A percentile compares a stretch with the other conserved stretches of the same genome.
Conservation (phyloP, 2,113 vertebrate species). For the Chloropsis hardwickii region DNA sequence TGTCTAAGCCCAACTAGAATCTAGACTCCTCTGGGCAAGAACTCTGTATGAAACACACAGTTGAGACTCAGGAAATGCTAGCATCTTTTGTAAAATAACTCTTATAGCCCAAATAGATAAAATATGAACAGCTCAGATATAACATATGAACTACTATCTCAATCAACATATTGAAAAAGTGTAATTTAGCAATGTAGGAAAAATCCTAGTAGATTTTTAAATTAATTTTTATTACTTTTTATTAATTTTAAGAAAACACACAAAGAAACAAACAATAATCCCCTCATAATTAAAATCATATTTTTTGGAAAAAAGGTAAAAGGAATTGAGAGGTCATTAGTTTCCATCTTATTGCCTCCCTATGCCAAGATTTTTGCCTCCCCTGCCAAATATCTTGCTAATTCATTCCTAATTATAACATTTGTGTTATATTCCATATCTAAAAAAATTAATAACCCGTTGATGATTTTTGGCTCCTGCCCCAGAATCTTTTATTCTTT, state of each 20-base stretch:
- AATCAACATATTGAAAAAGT: neutral
- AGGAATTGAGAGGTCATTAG: neutral
- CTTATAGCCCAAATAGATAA: neutral
- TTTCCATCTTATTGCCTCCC: neutral
- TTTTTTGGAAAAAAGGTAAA: neutral
- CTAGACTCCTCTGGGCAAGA: neutral
- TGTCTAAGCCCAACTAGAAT: neutral
- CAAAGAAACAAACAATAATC: rapidly evolving
- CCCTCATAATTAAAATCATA: neutral
- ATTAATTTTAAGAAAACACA: neutral
- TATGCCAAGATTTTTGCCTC: neutral
- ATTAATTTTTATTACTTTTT: too few relatives aligned
- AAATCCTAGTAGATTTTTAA: too few relatives aligned
- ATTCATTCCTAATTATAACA: neutral
- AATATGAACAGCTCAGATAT: neutral
- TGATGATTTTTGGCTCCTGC: neutral
- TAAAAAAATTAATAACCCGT: neutral
- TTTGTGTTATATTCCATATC: neutral
- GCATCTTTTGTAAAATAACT: neutral
- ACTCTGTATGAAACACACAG: neutral
- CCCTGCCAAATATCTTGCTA: neutral
- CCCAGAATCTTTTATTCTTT: neutral
- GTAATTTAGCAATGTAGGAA: neutral
- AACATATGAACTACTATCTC: neutral
- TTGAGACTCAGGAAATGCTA: neutral